phyloP scores from a whole-genome alignment of 2,797 vertebrate genomes.

The Arctocebus calabarensis region DNA sequence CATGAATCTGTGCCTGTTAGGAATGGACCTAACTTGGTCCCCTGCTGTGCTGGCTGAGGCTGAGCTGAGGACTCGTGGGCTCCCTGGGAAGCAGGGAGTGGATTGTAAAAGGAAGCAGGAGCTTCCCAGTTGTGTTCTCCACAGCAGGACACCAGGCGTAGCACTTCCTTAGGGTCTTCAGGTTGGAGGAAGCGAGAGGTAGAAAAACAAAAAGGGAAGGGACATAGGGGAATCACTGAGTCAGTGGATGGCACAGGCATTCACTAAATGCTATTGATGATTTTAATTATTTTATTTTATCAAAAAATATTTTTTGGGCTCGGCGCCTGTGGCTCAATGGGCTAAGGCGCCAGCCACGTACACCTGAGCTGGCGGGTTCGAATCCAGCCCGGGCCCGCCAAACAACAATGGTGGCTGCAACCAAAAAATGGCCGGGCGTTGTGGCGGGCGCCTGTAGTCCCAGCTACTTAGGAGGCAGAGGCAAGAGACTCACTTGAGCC shows the following conservation, averaged over 20 bases:
- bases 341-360: too few relatives aligned
- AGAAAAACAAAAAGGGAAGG: background rate
- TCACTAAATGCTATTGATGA: background rate
- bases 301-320: background rate
- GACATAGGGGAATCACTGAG: background rate
- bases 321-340: too few relatives aligned
- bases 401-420: too few relatives aligned
- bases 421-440: too few relatives aligned
- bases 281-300: background rate
- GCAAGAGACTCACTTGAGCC: too few relatives aligned
- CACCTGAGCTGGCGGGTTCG: too few relatives aligned
- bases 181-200: background rate
- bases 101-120: fast-evolving
- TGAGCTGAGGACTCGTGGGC: too few relatives aligned
- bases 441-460: too few relatives aligned
- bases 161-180: background rate
- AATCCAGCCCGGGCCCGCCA: too few relatives aligned
- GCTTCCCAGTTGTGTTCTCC: background rate
- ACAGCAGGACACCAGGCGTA: background rate
- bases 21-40: fast-evolving
- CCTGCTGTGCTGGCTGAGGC: background rate
- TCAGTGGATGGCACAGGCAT: background rate
- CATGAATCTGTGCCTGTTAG: background rate
- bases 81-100: background rate
- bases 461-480: too few relatives aligned